These are phyloP conservation scores for Noturus placidus DNA, from an alignment of 2,113 vertebrate species.

Conservation along the genomic window DNA sequence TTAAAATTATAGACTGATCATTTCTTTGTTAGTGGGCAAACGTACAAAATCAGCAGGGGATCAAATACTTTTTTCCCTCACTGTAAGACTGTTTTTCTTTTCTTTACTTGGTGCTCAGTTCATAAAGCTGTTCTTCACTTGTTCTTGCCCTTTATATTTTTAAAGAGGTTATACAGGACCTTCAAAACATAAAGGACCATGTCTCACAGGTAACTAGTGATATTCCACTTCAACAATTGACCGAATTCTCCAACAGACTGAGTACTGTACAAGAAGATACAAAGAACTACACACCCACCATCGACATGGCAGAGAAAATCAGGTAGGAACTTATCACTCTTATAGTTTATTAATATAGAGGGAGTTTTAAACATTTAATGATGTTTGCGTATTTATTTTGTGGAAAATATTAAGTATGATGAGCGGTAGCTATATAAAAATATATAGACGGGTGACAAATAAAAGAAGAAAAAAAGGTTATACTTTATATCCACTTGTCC, in stretches of 20 bases:
- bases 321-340: neutral
- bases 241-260: neutral
- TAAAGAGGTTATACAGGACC: neutral
- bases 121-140: neutral
- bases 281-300: neutral
- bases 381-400: neutral
- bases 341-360: neutral
- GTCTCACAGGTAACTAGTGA: neutral
- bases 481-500: neutral
- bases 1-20: no score
- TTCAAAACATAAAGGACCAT: slow-evolving; percentile 3
- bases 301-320: neutral
- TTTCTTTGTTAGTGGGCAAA: no score
- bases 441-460: neutral
- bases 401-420: neutral
- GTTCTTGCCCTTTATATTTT: neutral
- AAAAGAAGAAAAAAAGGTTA: neutral
- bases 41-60: no score
- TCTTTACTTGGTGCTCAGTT: neutral
- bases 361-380: neutral
- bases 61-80: no score
- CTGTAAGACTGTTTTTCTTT: neutral
- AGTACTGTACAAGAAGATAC: neutral
- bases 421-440: neutral
- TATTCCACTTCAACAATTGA: neutral